Base-by-base conservation (phyloP, 2,888 invertebrate genomes). In the Hecatera dysodea region DNA sequence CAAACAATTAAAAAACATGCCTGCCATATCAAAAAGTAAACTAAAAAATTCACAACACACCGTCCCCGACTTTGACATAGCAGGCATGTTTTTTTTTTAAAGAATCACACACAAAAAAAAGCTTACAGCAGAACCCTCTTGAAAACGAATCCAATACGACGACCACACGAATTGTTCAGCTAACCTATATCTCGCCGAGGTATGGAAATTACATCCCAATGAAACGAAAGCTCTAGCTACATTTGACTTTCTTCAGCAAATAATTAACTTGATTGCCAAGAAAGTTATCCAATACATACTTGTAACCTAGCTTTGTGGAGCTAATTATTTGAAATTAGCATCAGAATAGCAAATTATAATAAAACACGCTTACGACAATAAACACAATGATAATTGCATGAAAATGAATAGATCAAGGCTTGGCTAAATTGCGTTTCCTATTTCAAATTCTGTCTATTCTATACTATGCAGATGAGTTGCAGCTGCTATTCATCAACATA, bases 151-250 rank as follows among this genome's bases (percentile, higher is more conserved):
- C 19, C 39, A 29, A 24, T 15, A 66, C 22, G 15, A 67, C 39
- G 2, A 24, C 22, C 44, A 44, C 44, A 9, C 3, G 11, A 52
- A 71, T 59, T 52, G 27, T 44, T 42, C 12, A 15, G 15, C 6
- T 52, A 24, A 22, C 36, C 27, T 22, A 44, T 59, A 53, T 27
- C 19, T 56, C 46, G 5, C 11, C 22, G 19, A 24, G 19, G 8
- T 24, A 72, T 48, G 48, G 33, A 56, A 33, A 62, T 56, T 27
- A 22, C 27, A 72, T 72, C 42, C 27, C 33, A 72, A 72, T 72
- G 33, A 61, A 61, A 46, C 15, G 12, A 61, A 19, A 42, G 24
- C 27, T 72, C 8, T 42, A 7, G n/a, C 6, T n/a, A 24, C 46
- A 61, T 61, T 46, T 46, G 53, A 55, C 29, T 55, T 55, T 61